phyloP scores from a whole-genome alignment of 2,113 vertebrate species.

The Seriola rivoliana region DNA sequence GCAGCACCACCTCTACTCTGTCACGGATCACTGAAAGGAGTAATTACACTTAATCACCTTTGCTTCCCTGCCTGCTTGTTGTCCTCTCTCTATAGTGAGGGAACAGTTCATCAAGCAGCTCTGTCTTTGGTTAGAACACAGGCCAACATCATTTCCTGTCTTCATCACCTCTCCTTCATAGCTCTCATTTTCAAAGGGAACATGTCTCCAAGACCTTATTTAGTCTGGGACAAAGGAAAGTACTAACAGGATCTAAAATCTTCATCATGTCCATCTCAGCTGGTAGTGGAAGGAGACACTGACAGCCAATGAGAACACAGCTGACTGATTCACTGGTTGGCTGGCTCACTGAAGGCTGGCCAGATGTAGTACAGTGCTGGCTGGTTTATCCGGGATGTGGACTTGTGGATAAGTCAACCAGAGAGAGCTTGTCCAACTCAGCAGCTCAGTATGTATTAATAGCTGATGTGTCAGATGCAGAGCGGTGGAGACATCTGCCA shows the following conservation, averaged over 20 bases:
- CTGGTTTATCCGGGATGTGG: constrained; percentile 39
- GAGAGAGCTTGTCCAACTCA: constrained; percentile 32
- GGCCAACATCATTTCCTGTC: not conserved
- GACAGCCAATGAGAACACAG: constrained; percentile 9
- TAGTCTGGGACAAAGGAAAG: not conserved
- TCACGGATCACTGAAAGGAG: constrained; percentile 60
- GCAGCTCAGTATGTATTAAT: constrained; percentile 52
- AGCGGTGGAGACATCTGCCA: constrained; percentile 43
- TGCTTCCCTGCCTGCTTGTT: not conserved
- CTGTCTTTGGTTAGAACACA: not conserved
- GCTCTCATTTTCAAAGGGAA: not conserved
- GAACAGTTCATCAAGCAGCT: constrained; percentile 11
- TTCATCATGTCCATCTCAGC: not conserved
- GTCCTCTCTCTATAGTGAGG: constrained; percentile 9
- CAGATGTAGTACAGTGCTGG: constrained; percentile 12
- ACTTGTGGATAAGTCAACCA: constrained; percentile 37
- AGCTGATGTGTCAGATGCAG: constrained; percentile 48
- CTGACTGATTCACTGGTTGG: constrained; percentile 11
- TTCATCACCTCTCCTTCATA: not conserved
- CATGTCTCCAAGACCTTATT: not conserved
- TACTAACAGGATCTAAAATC: not conserved
- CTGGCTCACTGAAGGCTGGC: constrained; percentile 3
- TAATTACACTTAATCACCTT: constrained; percentile 54
- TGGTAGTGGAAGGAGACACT: not conserved
- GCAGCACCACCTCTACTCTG: constrained; percentile 32